These are phyloP conservation scores for Acanthurus tractus DNA, from an alignment of 2,797 vertebrate genomes.

Conservation along the genomic window DNA sequence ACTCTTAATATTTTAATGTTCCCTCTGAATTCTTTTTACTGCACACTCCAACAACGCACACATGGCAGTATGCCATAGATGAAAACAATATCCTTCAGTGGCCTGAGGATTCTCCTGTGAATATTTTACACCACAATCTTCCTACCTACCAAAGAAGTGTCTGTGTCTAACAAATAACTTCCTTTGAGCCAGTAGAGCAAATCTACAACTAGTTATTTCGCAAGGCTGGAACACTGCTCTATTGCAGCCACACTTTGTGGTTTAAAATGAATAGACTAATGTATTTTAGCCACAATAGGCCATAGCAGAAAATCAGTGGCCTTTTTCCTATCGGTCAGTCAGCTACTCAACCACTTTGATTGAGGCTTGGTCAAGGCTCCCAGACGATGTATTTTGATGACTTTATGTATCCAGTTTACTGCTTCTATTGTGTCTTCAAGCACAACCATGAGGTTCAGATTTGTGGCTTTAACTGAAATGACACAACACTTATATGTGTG, in stretches of 20 bases:
- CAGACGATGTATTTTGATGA: not conserved
- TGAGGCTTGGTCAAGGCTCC: not conserved
- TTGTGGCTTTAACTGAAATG: not conserved
- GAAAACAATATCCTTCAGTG: not conserved
- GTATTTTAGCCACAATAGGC: no score
- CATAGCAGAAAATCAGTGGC: no score
- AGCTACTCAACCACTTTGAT: not conserved
- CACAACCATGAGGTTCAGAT: not conserved
- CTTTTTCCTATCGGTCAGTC: not conserved
- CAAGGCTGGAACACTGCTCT: not conserved
- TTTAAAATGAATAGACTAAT: not conserved
- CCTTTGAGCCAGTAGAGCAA: not conserved
- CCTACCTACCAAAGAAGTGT: not conserved
- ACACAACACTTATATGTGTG: not conserved
- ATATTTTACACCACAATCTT: constrained; percentile 3
- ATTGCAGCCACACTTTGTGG: not conserved
- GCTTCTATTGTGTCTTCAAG: not conserved
- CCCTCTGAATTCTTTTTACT: not conserved
- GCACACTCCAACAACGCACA: not conserved
- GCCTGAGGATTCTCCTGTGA: not conserved
- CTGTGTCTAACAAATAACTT: not conserved
- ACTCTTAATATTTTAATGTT: not conserved
- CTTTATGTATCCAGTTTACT: not conserved
- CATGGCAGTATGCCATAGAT: not conserved
- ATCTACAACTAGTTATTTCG: not conserved